Evolutionary conservation across 2,797 vertebrate species (phyloP).

Genomic region (Chrysolophus pictus): DNA sequence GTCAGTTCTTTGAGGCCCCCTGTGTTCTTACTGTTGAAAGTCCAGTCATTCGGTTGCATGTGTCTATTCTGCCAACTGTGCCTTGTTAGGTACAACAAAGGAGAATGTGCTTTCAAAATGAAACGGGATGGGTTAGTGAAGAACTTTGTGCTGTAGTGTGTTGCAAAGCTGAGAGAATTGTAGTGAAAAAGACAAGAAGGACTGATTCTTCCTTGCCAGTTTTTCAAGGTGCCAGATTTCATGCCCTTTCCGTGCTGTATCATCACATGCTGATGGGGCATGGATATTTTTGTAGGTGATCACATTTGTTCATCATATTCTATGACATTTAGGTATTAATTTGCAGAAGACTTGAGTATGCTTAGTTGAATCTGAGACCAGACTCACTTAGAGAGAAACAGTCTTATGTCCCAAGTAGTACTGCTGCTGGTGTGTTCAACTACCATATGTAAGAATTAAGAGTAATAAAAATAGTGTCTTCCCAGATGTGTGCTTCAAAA

Average conservation of each 20-base stretch:
- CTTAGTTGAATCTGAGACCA: neutral
- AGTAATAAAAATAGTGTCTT: neutral
- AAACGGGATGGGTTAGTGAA: neutral
- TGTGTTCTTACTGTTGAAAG: neutral
- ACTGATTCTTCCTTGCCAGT: neutral
- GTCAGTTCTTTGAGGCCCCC: neutral
- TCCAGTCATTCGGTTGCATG: neutral
- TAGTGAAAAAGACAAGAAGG: neutral
- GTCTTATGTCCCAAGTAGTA: neutral
- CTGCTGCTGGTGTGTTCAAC: neutral
- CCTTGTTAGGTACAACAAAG: neutral
- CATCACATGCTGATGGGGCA: neutral
- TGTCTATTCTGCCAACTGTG: neutral
- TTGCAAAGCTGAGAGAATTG: neutral
- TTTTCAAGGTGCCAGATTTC: neutral
- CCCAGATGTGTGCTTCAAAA: neutral
- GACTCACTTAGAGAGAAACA: neutral
- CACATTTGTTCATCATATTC: rapidly evolving
- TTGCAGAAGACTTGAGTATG: neutral
- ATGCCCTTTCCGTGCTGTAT: neutral
- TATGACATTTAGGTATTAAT: neutral
- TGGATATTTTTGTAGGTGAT: neutral
- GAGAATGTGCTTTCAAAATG: neutral
- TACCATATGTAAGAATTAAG: neutral
- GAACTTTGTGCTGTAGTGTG: neutral